Conservation (phyloP, 2,113 vertebrate species). For the Actinemys pallida region DNA sequence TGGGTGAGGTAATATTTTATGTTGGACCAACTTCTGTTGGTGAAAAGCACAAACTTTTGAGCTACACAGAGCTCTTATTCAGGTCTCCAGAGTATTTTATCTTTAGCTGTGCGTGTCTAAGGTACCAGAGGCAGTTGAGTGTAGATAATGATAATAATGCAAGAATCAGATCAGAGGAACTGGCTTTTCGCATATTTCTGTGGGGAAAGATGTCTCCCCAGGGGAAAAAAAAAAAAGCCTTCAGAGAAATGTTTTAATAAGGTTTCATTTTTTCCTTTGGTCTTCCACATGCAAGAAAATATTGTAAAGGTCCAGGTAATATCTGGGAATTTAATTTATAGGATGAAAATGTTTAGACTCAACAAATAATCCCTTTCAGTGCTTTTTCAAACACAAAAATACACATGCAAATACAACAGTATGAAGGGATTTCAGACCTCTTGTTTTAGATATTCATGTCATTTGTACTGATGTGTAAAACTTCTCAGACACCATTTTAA, state of each 20-base stretch:
- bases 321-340: constrained; percentile 1
- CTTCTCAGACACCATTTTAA: background rate
- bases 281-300: background rate
- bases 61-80: background rate
- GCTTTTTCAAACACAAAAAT: constrained; percentile 1
- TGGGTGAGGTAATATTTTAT: background rate
- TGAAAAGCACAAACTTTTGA: background rate
- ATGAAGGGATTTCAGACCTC: constrained; percentile 15
- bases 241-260: background rate
- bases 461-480: constrained; percentile 6
- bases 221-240: background rate
- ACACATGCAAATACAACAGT: background rate
- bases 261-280: background rate
- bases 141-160: background rate
- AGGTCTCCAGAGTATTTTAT: background rate
- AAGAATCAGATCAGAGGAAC: background rate
- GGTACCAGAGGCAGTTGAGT: background rate
- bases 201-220: background rate
- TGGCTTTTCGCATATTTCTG: background rate
- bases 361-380: background rate
- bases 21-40: background rate
- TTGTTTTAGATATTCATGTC: constrained; percentile 28
- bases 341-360: background rate
- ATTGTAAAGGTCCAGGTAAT: background rate
- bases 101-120: background rate